Evolutionary conservation across 2,888 invertebrate genomes (phyloP), one percentile per base, ranked within the genome.

Genomic region (Diaperis boleti): DNA sequence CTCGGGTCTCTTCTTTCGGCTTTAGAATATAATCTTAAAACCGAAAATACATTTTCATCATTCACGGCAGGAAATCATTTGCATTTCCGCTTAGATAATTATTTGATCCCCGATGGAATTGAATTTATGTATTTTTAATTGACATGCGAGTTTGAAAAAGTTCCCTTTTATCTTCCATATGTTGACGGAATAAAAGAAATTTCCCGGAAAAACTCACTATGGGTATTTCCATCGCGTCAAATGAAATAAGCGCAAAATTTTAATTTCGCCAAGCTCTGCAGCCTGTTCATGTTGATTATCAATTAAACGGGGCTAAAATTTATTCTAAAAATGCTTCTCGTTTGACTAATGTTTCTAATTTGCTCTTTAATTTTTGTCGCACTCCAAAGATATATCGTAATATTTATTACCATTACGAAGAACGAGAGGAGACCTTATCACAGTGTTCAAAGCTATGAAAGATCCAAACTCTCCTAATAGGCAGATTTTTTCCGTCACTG

Each of bases 61-160:
- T n/a, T n/a, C n/a, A n/a, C n/a, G n/a, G n/a, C n/a, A n/a, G n/a
- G n/a, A n/a, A n/a, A n/a, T 57, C 17, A 57, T 57, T 57, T 57
- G 57, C 57, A 57, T 57, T 11, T 37, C 45, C 35, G 33, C 45
- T 45, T 57, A 45, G 50, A 50, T 59, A 50, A 59, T 59, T 59
- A 50, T 59, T 39, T 41, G 49, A 59, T 59, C 41, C 50, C 42
- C 39, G 20, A 39, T 39, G 42, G 52, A 22, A 54, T 31, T 37
- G 54, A 61, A 60, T 60, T 60, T 60, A 60, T 50, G 59, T 61
- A 54, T 56, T 62, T 62, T 45, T 62, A 56, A 62, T 62, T 41
- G 62, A 41, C 42, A 41, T 41, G 14, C 47, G 54, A 18, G 39
- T 11, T 20, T 22, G 26, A 33, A 62, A 56, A 62, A 56, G 55